Evolutionary conservation across 2,797 vertebrate genomes (phyloP), one percentile per base, ranked within the genome.

Genomic region (Netta rufina): DNA sequence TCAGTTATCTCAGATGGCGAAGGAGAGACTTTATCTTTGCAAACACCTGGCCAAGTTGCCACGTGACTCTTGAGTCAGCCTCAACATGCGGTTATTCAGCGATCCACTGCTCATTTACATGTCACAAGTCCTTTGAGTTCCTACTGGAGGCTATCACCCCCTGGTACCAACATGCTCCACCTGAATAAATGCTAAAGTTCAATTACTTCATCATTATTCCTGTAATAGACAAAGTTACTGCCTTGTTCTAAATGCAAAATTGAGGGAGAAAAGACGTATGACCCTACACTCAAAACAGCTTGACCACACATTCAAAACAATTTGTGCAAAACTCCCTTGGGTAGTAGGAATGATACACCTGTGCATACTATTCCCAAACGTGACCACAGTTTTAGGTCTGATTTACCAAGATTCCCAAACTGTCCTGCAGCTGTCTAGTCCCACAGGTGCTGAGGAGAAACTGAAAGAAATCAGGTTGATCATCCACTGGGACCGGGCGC

Each of bases 81-180:
- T 58, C 69, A 72, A 28, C 11, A 16, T 17, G 57, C 1, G 2
- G 5, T 36, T 62, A 71, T 36, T 60, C 19, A 33, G 56, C 10
- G 18, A 69, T 13, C 13, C 47, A 27, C 1, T 66, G 25, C 21
- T 43, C 58, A 41, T 14, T 54, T 54, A 30, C 53, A 7, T 19
- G 28, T 7, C 41, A 56, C 14, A 27, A 2, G 8, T 15, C 47
- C 43, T 51, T 11, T 24, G n/a, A 76, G n/a, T 20, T 76, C 30
- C 30, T 49, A 21, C 0, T 0, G 24, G 38, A 69, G n/a, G 36
- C 30, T 54, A 54, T 54, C 53, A 57, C 11, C 3, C 0, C 18
- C 33, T 36, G 49, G 21, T 33, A 58, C 27, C 17, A 67, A 47
- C 17, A 38, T 33, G 27, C 14, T 58, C 43, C 74, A 36, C 19